These are phyloP conservation scores for Myotis brandtii DNA, from an alignment of 2,113 vertebrate genomes.

Conservation along the genomic window DNA sequence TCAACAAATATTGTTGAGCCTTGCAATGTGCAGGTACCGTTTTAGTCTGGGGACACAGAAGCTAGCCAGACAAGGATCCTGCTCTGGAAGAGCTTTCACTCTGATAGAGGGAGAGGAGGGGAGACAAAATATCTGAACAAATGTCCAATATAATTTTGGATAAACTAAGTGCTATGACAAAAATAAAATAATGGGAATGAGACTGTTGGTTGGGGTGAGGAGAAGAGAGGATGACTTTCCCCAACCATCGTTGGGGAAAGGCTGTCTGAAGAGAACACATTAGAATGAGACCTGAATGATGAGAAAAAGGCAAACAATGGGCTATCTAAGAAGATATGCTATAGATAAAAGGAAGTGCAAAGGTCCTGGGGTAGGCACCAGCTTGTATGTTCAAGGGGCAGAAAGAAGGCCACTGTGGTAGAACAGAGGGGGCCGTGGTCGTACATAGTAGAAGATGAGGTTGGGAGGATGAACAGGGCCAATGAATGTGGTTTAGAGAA, in stretches of 20 bases:
- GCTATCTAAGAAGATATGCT: too few relatives aligned
- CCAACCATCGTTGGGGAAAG: background rate
- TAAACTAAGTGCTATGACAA: background rate
- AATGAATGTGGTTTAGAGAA: background rate
- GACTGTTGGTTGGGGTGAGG: rapidly evolving
- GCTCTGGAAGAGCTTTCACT: background rate
- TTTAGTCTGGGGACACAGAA: background rate
- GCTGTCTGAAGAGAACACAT: background rate
- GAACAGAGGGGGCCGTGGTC: background rate
- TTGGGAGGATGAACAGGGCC: background rate
- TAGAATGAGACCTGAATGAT: background rate
- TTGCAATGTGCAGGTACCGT: background rate
- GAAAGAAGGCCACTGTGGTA: background rate
- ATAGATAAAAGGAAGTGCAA: background rate
- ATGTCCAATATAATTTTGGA: background rate
- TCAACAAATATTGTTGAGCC: background rate
- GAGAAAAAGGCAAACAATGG: background rate
- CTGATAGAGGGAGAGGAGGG: background rate
- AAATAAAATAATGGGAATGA: background rate
- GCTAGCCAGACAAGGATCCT: background rate
- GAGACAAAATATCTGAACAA: background rate
- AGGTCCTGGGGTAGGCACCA: background rate
- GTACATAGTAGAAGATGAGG: background rate
- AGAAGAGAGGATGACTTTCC: background rate
- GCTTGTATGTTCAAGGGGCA: background rate